Evolutionary conservation across 2,113 vertebrate genomes (phyloP), one percentile per base, ranked within the genome.

Genomic region (Bubo scandiacus): DNA sequence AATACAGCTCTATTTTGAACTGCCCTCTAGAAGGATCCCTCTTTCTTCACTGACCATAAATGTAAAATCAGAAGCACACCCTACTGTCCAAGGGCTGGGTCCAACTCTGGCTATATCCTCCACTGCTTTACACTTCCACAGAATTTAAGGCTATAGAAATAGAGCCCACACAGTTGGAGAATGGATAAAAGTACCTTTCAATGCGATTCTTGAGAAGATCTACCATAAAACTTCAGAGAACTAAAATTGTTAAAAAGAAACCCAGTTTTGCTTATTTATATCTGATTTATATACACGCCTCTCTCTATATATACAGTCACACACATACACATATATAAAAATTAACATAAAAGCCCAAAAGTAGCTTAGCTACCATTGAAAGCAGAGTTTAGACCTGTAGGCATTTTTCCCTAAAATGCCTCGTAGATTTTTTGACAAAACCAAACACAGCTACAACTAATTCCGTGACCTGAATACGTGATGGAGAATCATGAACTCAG

Each of bases 61-160:
- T 1, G 4, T 10, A 55, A 55, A 66, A 15, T 2, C 32, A 52
- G 77, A 32, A 45, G 59, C 73, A 59, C 2, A 61, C 8, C 16
- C 47, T 4, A 0, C 16, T 2, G 25, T 1, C 18, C 63, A 59
- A 80, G 36, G 27, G 14, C 1, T 15, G 10, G 22, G 11, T 32
- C n/a, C 55, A n/a, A 12, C 30, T 34, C 54, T 38, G 74, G 25
- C 43, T 0, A 0, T 3, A 15, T 12, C 55, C 51, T 58, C 25
- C 42, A 15, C 12, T 66, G 51, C n/a, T 71, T 59, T 14, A 26
- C 8, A 14, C 21, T 38, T n/a, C 22, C 1, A 34, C 52, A 71
- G 51, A 70, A 86, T 32, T 83, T 5, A 8, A n/a, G 8, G 86
- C 43, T 38, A 15, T 3, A 67, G 63, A 85, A 83, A 27, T 5